These are phyloP conservation scores for Leuciscus idus DNA, from an alignment of 2,113 vertebrate genomes.

Conservation along the genomic window DNA sequence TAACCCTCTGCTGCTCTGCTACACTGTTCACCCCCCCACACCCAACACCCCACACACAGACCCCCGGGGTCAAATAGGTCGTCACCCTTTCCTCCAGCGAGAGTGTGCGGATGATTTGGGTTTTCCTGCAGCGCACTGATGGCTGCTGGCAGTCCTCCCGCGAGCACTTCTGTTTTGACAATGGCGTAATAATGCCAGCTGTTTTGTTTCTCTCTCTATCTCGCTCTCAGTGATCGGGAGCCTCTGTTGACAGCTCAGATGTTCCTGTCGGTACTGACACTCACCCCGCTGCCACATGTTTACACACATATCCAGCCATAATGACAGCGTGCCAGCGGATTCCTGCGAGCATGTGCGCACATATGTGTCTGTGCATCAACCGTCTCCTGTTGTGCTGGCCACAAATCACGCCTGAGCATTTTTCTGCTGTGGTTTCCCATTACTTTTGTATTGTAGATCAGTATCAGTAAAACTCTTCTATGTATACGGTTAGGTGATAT, in stretches of 20 bases:
- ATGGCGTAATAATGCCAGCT: conserved; percentile 43
- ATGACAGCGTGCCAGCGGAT: conserved; percentile 44
- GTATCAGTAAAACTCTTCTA: not conserved
- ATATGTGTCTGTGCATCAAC: conserved; percentile 11
- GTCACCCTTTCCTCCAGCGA: conserved; percentile 55
- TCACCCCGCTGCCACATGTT: conserved; percentile 39
- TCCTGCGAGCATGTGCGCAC: conserved; percentile 39
- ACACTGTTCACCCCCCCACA: conserved; percentile 40
- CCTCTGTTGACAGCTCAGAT: conserved; percentile 46
- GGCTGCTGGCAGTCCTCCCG: conserved; percentile 44
- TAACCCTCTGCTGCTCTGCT: conserved; percentile 1
- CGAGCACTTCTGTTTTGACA: conserved; percentile 56
- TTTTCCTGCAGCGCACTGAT: conserved; percentile 61
- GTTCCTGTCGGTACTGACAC: conserved; percentile 32
- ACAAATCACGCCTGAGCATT: conserved; percentile 43
- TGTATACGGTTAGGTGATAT: not conserved
- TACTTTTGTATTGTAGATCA: not conserved
- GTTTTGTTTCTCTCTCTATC: conserved; percentile 43
- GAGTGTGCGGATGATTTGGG: conserved; percentile 64
- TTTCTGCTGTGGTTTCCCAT: conserved; percentile 8
- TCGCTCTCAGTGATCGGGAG: conserved; percentile 12
- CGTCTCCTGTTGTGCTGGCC: conserved; percentile 42
- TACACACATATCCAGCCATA: conserved; percentile 47
- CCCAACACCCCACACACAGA: conserved; percentile 43
- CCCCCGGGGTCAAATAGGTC: conserved; percentile 65